These are phyloP conservation scores for Bolinopsis microptera DNA, from an alignment of 37 sponge, comb jelly and placozoan species.

Conservation along the genomic window DNA sequence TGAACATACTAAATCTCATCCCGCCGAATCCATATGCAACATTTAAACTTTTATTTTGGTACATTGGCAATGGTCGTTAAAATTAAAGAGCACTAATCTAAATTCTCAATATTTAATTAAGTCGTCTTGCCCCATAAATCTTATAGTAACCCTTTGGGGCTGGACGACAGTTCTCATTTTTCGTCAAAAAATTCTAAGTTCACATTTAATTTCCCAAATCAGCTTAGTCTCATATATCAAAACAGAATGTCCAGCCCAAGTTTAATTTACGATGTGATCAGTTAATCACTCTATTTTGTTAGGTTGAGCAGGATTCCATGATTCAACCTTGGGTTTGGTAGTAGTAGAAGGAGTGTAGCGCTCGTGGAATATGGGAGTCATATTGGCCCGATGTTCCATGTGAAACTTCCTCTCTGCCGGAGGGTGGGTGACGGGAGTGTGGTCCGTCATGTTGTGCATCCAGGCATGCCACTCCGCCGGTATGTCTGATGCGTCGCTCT, in stretches of 20 bases:
- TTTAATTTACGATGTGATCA: too few relatives aligned
- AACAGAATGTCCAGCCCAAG: too few relatives aligned
- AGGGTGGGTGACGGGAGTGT: slow-evolving; percentile 74
- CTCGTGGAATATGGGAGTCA: slow-evolving; percentile 71
- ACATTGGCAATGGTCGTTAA: neutral
- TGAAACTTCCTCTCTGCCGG: slow-evolving; percentile 78
- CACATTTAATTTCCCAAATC: too few relatives aligned
- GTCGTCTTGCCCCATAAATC: too few relatives aligned
- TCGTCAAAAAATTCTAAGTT: too few relatives aligned
- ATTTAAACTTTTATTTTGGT: neutral
- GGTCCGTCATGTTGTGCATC: slow-evolving; percentile 89
- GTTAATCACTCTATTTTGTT: neutral
- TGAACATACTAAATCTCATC: neutral
- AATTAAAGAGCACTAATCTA: too few relatives aligned
- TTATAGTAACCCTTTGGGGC: too few relatives aligned
- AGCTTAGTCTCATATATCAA: too few relatives aligned
- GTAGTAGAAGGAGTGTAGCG: slow-evolving; percentile 90
- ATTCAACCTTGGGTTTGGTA: slow-evolving; percentile 85
- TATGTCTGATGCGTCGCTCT: slow-evolving; percentile 77
- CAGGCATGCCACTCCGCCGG: slow-evolving; percentile 96
- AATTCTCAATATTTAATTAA: neutral
- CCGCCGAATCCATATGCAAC: neutral
- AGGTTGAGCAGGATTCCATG: slow-evolving; percentile 82
- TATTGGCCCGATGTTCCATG: slow-evolving; percentile 76
- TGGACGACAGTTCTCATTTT: too few relatives aligned